Evolutionary conservation across 2,113 vertebrate species (phyloP), one percentile per base, ranked within the genome.

Genomic region (Lethenteron camtschaticum): DNA sequence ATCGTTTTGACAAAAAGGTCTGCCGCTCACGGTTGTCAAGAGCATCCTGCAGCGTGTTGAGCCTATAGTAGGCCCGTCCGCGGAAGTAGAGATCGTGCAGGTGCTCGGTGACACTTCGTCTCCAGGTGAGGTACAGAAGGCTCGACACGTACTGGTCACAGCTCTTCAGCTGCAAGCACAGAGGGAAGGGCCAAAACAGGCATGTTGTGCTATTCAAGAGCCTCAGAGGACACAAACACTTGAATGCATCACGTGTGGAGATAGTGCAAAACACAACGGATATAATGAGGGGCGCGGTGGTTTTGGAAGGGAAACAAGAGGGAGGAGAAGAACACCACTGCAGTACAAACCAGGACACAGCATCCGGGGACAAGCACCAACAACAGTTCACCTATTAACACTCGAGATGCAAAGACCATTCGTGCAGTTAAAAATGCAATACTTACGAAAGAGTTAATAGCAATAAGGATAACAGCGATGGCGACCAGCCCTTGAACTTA

Each of bases 31-130:
- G 94, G 76, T 99, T 99, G 75, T 99, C 94, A 13, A 96, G 60
- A 76, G 89, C 85, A 69, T 90, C 83, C 3, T 70, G 78, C 71
- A 94, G 83, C 57, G 89, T 79, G 1, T 92, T 94, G 71, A 97
- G 83, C 9, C 79, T 88, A 76, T 99, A 99, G 80, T 96, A 99
- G 70, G 89, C 82, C 10, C 86, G 81, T 69, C 84, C 83, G 73
- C 79, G 83, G 81, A 96, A 99, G 79, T 96, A 99, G 71, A 80
- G 77, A 9, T 4, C 73, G 70, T 99, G 92, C n/a, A 99, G 87
- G 68, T 82, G 80, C 76, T 90, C 84, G 0, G 90, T 96, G 71
- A 99, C 82, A n/a, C 78, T 83, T 70, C 81, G 84, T 75, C 94
- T 86, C 87, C 92, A 99, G 77, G 76, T 85, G 20, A 97, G 78